Base-by-base conservation (phyloP, 2,113 vertebrate species). In the Bos indicus region DNA sequence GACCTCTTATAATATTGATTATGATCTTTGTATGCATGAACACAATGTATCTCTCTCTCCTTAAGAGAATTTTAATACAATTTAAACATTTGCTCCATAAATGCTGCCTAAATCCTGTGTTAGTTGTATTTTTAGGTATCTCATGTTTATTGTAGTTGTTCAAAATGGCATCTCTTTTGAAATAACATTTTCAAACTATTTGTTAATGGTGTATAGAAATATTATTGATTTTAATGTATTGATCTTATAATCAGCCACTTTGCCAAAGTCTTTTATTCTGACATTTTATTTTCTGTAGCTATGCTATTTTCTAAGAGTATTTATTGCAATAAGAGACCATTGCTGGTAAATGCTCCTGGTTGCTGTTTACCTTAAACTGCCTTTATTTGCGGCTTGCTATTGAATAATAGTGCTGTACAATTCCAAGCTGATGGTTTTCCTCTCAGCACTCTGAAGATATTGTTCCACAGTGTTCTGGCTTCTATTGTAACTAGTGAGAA, bases 351-450 rank as follows among this genome's bases (percentile, higher is more conserved):
- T 0, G 0, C 23, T 90, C 88, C 85, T 88, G 88, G 51, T 33
- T 90, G 86, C 52, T 94, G 46, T 92, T 96, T 94, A 26, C 78
- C 60, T 96, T 46, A 59, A 64, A 43, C 52, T 92, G 80, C 87
- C n/a, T 87, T 62, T 86, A n/a, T 48, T 43, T 77, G 10, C n/a
- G 64, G 48, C 23, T 92, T 92, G 40, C 90, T 93, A 2, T 56
- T 81, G 80, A 96, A 13, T 82, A 81, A 59, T 17, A 40, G 40
- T 33, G 26, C 30, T 36, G 28, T 3, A 40, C 82, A 74, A 19
- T 94, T 96, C 52, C 48, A 56, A n/a, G 57, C 57, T 54, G 86
- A 91, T 30, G 36, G 52, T 59, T 88, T 91, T 74, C 30, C 21
- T 91, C 28, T 96, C 89, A 84, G 83, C 59, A 51, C 21, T 84